Percentiles rank a stretch among this genome's conserved stretches.
These are phyloP conservation scores for Apodemia zela DNA, from an alignment of 2,888 invertebrate species.

Conservation along the genomic window DNA sequence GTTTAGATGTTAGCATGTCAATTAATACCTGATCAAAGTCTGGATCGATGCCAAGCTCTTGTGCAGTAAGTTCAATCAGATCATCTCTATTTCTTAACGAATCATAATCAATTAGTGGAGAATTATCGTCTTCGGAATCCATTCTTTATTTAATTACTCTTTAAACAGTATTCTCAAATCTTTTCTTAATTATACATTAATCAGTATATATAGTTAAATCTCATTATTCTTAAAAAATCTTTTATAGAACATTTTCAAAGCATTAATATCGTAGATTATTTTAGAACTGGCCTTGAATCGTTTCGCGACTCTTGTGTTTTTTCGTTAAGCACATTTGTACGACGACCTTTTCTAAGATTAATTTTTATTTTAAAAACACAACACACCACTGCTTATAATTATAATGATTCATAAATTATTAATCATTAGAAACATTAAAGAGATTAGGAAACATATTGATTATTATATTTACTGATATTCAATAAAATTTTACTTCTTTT, in stretches of 20 bases:
- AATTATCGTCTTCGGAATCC: slow-evolving; percentile 61
- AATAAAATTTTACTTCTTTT: background rate
- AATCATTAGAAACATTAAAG: background rate
- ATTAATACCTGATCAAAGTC: slow-evolving; percentile 64
- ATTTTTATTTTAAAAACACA: too few relatives aligned
- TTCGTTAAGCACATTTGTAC: too few relatives aligned
- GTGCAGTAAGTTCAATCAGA: slow-evolving; percentile 43
- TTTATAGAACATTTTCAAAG: too few relatives aligned
- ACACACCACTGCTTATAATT: too few relatives aligned
- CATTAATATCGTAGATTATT: background rate
- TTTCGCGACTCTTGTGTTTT: background rate
- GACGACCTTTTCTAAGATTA: too few relatives aligned
- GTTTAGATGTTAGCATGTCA: too few relatives aligned
- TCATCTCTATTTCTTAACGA: slow-evolving; percentile 36
- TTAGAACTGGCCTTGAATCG: slow-evolving; percentile 9
- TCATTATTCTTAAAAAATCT: background rate
- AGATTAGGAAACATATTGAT: background rate
- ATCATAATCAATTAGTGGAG: slow-evolving; percentile 59
- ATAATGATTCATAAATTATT: background rate
- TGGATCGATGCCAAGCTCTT: slow-evolving; percentile 52
- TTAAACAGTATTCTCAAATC: slow-evolving; percentile 11
- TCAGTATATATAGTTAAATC: slow-evolving; percentile 6
- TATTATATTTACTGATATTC: background rate
- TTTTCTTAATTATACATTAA: background rate
- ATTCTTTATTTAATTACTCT: slow-evolving; percentile 34